Evolutionary conservation across 2,113 vertebrate genomes (phyloP).

Genomic region (Pseudopodoces humilis): DNA sequence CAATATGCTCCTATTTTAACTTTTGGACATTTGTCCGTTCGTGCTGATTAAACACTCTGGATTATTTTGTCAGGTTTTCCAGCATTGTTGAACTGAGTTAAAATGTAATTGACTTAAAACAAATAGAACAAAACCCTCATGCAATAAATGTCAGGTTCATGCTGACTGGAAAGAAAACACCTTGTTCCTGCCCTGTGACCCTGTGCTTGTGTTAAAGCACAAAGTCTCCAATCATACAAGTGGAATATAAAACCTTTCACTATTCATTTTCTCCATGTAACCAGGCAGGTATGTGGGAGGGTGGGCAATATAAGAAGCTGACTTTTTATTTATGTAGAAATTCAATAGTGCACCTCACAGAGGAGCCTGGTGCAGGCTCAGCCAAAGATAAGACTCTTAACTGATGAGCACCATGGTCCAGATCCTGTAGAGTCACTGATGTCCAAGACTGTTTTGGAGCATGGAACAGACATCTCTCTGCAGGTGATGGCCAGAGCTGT

Average conservation of each 20-base stretch:
- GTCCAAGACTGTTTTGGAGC: neutral
- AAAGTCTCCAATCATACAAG: slow-evolving; percentile 56
- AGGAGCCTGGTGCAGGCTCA: neutral
- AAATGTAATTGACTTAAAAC: slow-evolving; percentile 43
- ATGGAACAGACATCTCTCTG: neutral
- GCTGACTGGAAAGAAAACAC: slow-evolving; percentile 64
- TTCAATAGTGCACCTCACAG: neutral
- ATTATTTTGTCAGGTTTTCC: slow-evolving; percentile 51
- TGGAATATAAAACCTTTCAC: slow-evolving; percentile 56
- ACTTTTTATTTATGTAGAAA: neutral
- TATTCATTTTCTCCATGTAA: slow-evolving; percentile 18
- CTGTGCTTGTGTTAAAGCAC: slow-evolving; percentile 20
- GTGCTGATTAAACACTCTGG: slow-evolving; percentile 3
- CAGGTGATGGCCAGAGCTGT: neutral
- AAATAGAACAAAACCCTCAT: slow-evolving; percentile 51
- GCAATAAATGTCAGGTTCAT: slow-evolving; percentile 50
- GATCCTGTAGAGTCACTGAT: neutral
- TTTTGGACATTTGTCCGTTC: neutral
- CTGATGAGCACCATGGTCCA: neutral
- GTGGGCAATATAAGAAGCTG: neutral
- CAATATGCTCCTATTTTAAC: neutral
- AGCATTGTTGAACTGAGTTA: slow-evolving; percentile 49
- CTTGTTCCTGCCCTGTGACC: slow-evolving; percentile 55
- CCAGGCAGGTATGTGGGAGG: neutral
- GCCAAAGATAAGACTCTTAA: neutral